Evolutionary conservation across 2,797 vertebrate genomes (phyloP), one percentile per base, ranked within the genome.

Genomic region (Myiotriccus ornatus): DNA sequence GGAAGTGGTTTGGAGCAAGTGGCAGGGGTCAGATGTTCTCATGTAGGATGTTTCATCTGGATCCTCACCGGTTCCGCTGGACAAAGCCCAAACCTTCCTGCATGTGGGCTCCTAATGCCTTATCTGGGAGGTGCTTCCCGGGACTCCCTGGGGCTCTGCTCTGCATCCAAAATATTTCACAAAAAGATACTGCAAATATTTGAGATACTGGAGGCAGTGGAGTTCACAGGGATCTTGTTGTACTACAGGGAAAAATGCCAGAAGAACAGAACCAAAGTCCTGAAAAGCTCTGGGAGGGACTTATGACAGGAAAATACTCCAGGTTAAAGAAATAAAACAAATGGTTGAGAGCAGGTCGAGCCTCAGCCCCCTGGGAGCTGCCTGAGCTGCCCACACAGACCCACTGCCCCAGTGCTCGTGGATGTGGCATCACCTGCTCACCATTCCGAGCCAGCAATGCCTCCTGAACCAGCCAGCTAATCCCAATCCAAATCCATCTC

Each of bases 171-270:
- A 96, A 56, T 68, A 89, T 80, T 94, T 60, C 91, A 80, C 44
- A 87, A 46, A 91, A 93, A 89, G 94, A 93, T 93, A 92, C 73
- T 92, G 82, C 37, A 92, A 96, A 87, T 96, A 91, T 91, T 89
- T 96, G 87, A 88, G 84, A 91, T 68, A 50, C 60, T 91, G 64
- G 85, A 92, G 76, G 79, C 94, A 60, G 75, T 16, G 68, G 30
- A 92, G 68, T 89, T 96, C 93, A 87, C 49, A 75, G 49, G 39
- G 56, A 77, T 87, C 7, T 0, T 35, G 41, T 75, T 80, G 77
- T 80, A 91, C 68, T 83, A n/a, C 27, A 14, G 39, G 84, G 65
- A 44, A 92, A 91, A 71, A 43, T 12, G 84, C 76, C 94, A 92
- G 64, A 59, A 90, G 59, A 89, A 63, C 2, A 5, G 67, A 96